phyloP scores from a whole-genome alignment of 2,888 invertebrate genomes.

The Drosophila pegasa region DNA sequence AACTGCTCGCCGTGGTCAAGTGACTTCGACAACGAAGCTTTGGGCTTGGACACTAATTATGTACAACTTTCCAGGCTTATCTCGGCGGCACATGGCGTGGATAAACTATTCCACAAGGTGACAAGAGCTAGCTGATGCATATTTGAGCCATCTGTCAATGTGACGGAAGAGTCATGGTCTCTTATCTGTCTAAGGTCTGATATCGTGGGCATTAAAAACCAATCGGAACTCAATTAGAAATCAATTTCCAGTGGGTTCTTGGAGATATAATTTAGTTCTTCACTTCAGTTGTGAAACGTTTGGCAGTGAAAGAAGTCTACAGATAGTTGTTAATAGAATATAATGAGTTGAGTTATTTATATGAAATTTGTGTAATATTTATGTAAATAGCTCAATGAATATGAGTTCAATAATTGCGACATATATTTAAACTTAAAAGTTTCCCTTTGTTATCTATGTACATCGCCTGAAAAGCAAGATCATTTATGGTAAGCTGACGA shows the following conservation, averaged over 20 bases:
- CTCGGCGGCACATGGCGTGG: constrained; percentile 51
- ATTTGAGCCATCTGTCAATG: constrained; percentile 61
- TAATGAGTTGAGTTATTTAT: not conserved
- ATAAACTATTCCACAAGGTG: constrained; percentile 45
- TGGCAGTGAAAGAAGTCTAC: constrained; percentile 4
- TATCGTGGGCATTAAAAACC: constrained; percentile 64
- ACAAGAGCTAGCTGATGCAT: constrained; percentile 17
- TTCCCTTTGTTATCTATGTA: no score
- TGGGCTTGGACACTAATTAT: constrained; percentile 22
- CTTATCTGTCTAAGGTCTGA: constrained; percentile 47
- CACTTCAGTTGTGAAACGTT: constrained; percentile 31
- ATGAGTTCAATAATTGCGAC: no score
- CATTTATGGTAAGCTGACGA: not conserved
- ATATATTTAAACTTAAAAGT: no score
- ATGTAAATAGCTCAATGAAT: no score
- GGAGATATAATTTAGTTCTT: not conserved
- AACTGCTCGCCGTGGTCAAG: constrained; percentile 72
- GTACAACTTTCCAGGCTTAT: constrained; percentile 63
- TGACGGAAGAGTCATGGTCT: constrained; percentile 43
- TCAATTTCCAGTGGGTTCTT: constrained; percentile 21
- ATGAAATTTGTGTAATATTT: no score
- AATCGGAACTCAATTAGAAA: constrained; percentile 57
- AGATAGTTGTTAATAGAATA: not conserved
- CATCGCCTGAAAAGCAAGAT: not conserved
- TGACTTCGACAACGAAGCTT: constrained; percentile 51